A percentile compares a stretch with the other conserved stretches of the same genome.
Conservation (phyloP, 2,888 invertebrate genomes). For the Tipula confusa region DNA sequence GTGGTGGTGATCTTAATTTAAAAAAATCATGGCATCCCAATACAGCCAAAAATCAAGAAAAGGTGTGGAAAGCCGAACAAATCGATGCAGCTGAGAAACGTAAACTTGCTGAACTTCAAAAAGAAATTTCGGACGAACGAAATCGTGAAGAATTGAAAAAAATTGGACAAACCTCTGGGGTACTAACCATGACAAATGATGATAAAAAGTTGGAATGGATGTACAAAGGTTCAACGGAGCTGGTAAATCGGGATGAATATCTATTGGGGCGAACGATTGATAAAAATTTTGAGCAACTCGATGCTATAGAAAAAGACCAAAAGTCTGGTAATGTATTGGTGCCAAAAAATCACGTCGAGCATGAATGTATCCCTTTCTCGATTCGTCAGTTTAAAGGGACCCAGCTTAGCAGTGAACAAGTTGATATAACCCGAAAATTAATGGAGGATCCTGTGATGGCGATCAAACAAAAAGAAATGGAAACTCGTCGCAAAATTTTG, state of each 20-base stretch:
- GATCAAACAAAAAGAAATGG: conserved; percentile 86
- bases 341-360: conserved; percentile 64
- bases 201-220: conserved; percentile 76
- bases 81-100: conserved; percentile 65
- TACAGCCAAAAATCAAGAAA: conserved; percentile 70
- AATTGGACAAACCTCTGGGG: conserved; percentile 55
- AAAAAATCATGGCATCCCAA: conserved; percentile 79
- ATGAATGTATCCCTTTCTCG: conserved; percentile 73
- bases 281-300: conserved; percentile 67
- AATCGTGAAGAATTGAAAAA: conserved; percentile 63
- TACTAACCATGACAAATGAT: conserved; percentile 48
- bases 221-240: conserved; percentile 60
- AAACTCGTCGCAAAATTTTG: conserved; percentile 74
- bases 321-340: conserved; percentile 46
- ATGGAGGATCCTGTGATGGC: conserved; percentile 89
- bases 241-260: conserved; percentile 77
- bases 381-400: conserved; percentile 53
- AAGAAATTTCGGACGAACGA: conserved; percentile 63
- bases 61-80: conserved; percentile 74
- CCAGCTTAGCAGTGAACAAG: conserved; percentile 60
- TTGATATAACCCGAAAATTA: conserved; percentile 82
- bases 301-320: conserved; percentile 52
- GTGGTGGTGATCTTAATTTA: conserved; percentile 57
- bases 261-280: conserved; percentile 77
- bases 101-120: conserved; percentile 62